Evolutionary conservation across 2,888 invertebrate species (phyloP).

Genomic region (Smittia aterrima): DNA sequence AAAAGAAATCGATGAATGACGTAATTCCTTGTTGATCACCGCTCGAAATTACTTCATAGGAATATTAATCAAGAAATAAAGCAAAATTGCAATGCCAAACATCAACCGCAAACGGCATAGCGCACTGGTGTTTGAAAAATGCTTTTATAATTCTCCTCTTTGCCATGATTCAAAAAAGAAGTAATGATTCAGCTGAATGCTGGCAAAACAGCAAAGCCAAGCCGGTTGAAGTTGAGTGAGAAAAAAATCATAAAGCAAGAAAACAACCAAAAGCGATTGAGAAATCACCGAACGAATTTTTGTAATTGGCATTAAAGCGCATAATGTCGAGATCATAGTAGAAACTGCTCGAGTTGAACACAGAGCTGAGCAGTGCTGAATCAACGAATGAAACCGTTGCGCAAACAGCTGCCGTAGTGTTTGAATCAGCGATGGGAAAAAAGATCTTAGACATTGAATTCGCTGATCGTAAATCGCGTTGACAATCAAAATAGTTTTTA

Average conservation of each 20-base stretch:
- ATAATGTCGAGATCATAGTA: slow-evolving; percentile 36
- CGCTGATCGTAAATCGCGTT: background rate
- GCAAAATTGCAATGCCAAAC: background rate
- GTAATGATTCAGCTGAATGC: too few relatives aligned
- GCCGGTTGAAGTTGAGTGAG: background rate
- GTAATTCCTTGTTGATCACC: too few relatives aligned
- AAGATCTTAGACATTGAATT: background rate
- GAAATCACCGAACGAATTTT: slow-evolving; percentile 36
- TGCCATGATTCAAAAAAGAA: background rate
- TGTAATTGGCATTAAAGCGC: slow-evolving; percentile 39
- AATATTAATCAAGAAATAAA: background rate
- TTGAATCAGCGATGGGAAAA: background rate
- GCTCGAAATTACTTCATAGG: background rate
- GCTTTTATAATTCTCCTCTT: background rate
- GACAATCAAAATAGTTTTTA: background rate
- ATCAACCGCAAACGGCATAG: slow-evolving; percentile 3
- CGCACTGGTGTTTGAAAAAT: background rate
- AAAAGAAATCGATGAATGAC: too few relatives aligned
- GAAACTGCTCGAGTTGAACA: slow-evolving; percentile 19
- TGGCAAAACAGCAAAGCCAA: background rate
- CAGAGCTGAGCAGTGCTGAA: background rate
- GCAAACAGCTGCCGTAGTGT: background rate
- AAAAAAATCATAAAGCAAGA: background rate
- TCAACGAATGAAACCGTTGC: slow-evolving; percentile 10
- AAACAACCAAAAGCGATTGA: slow-evolving; percentile 18